Evolutionary conservation across 2,113 vertebrate genomes (phyloP).

Genomic region (Muntiacus muntjak): DNA sequence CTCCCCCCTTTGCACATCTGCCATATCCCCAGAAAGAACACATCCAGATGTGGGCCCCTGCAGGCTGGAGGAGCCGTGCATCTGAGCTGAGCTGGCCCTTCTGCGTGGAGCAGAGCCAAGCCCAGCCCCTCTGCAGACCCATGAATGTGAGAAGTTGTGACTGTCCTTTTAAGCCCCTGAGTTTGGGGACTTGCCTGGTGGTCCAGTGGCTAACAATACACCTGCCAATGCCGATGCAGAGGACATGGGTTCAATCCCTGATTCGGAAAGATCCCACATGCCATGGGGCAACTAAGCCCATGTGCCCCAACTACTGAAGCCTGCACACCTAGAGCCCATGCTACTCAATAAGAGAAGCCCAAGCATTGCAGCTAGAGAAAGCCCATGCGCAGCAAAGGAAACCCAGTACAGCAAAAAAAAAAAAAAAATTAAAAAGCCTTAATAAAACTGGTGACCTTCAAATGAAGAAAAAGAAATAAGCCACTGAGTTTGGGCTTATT

Average conservation of each 20-base stretch:
- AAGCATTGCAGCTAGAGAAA: not conserved
- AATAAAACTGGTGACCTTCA: not conserved
- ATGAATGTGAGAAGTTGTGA: rapidly evolving
- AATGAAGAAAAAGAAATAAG: not conserved
- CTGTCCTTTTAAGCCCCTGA: not conserved
- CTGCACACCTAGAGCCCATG: rapidly evolving
- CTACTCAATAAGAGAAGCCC: not conserved
- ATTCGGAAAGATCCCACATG: rapidly evolving
- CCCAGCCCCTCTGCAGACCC: not conserved
- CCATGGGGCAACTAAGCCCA: not conserved
- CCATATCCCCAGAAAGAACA: rapidly evolving
- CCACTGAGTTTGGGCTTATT: not conserved
- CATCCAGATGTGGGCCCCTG: not conserved
- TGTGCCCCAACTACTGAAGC: not conserved
- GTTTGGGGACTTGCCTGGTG: not conserved
- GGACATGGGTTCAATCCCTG: not conserved
- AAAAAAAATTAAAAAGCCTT: not conserved
- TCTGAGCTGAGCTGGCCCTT: not conserved
- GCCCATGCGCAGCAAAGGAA: not conserved
- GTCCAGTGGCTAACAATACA: not conserved
- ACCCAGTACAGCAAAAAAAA: not conserved
- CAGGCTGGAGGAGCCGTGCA: not conserved
- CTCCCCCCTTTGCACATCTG: too few relatives aligned
- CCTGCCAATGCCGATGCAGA: not conserved
- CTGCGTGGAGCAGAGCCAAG: not conserved